A percentile compares a stretch with the other conserved stretches of the same genome.
Evolutionary conservation across 1,140 invertebrate genomes (phyloP).

Genomic region (Papilio aristodemus): DNA sequence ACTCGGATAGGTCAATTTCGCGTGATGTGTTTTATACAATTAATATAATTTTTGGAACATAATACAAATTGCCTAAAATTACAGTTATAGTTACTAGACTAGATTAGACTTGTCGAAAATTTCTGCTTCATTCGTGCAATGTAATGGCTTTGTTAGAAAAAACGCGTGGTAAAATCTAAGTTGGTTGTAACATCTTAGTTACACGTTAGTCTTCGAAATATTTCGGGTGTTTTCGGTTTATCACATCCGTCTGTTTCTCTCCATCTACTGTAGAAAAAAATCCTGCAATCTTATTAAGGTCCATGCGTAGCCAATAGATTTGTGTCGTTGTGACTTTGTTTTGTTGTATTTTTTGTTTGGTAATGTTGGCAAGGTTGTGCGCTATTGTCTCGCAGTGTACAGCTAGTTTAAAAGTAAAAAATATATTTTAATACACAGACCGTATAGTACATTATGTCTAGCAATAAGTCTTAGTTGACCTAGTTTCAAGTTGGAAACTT

Average conservation of each 20-base stretch:
- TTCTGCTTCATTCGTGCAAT: too few relatives aligned
- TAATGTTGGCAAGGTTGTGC: neutral
- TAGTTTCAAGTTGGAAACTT: neutral
- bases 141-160: too few relatives aligned
- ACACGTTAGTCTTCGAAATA: too few relatives aligned
- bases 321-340: neutral
- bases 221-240: too few relatives aligned
- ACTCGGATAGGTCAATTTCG: neutral
- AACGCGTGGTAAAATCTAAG: too few relatives aligned
- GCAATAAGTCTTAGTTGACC: neutral
- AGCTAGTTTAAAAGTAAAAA: neutral
- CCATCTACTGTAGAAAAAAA: too few relatives aligned
- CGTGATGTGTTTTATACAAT: neutral
- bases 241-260: too few relatives aligned
- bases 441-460: neutral
- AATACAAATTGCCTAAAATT: neutral
- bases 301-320: constrained; percentile 3
- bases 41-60: neutral
- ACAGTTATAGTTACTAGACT: neutral
- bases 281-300: neutral
- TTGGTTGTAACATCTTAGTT: too few relatives aligned
- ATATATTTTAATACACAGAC: neutral
- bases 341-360: neutral
- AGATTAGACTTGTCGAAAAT: too few relatives aligned
- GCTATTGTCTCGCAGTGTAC: constrained; percentile 4